Percentiles rank a stretch among this genome's conserved stretches.
Conservation (phyloP, 2,797 vertebrate species). For the Aulostomus chinensis region DNA sequence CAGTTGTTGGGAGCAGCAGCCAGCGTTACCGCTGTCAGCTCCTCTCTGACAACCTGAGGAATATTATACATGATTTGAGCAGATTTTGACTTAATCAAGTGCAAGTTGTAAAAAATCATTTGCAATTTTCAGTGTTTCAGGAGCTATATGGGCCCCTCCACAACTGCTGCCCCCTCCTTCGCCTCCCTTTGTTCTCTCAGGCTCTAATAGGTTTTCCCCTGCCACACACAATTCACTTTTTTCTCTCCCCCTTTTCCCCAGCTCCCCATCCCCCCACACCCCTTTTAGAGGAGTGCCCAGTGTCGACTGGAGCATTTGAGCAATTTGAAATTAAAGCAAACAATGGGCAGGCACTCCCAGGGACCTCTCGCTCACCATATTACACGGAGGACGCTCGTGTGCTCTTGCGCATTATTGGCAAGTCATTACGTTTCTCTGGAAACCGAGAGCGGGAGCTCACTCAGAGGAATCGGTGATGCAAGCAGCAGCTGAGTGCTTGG, state of each 20-base stretch:
- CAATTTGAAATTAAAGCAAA: constrained; percentile 86
- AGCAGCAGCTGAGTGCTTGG: constrained; percentile 77
- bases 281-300: constrained; percentile 77
- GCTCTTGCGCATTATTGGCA: constrained; percentile 82
- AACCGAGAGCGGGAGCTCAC: constrained; percentile 72
- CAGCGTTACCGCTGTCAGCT: constrained; percentile 47
- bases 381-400: constrained; percentile 81
- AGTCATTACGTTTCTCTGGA: constrained; percentile 85
- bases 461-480: constrained; percentile 75
- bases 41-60: constrained; percentile 44
- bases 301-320: constrained; percentile 83
- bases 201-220: constrained; percentile 82
- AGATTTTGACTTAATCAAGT: constrained; percentile 74
- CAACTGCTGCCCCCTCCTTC: constrained; percentile 64
- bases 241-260: constrained; percentile 53
- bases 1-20: constrained; percentile 16
- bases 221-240: constrained; percentile 79
- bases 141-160: constrained; percentile 65
- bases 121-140: constrained; percentile 77
- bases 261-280: constrained; percentile 54
- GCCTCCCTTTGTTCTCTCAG: constrained; percentile 78
- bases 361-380: constrained; percentile 81
- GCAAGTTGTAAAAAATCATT: constrained; percentile 75
- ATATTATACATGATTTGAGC: constrained; percentile 42
- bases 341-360: constrained; percentile 81